These are phyloP conservation scores for Balaenoptera acutorostrata DNA, from an alignment of 2,113 vertebrate genomes.

Conservation along the genomic window DNA sequence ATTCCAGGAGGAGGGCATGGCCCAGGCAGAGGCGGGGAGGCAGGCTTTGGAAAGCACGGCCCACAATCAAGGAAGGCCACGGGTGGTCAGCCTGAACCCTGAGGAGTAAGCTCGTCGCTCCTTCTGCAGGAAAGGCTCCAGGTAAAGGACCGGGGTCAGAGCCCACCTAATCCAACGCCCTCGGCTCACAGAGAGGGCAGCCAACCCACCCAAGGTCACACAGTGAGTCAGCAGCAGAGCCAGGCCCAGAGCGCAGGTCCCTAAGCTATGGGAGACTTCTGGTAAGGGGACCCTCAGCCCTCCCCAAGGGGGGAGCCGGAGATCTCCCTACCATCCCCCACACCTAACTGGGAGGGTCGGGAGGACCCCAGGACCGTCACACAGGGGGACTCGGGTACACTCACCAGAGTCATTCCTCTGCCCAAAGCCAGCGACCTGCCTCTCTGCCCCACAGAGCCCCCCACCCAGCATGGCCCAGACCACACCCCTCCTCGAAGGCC, in stretches of 20 bases:
- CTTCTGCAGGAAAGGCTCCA: neutral
- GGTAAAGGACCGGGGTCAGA: neutral
- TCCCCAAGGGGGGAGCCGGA: neutral
- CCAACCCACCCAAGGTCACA: neutral
- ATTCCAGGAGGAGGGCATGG: neutral
- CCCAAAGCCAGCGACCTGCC: neutral
- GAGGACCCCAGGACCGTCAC: neutral
- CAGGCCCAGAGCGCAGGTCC: neutral
- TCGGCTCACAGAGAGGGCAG: neutral
- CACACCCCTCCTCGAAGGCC: fast-evolving
- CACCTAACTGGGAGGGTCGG: neutral
- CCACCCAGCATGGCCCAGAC: neutral
- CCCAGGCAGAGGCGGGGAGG: neutral
- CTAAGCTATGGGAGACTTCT: neutral
- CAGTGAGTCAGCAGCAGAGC: neutral
- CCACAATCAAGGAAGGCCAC: neutral
- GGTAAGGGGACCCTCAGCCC: neutral
- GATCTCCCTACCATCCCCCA: neutral
- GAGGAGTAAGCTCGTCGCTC: neutral
- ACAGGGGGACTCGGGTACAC: too few relatives aligned
- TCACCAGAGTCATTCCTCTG: neutral
- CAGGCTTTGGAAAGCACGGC: neutral
- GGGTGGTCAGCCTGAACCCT: neutral
- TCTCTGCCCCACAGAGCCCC: neutral
- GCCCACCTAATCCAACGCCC: neutral